A percentile compares a stretch with the other conserved stretches of the same genome.
These are phyloP conservation scores for Sardina pilchardus DNA, from an alignment of 2,113 vertebrate genomes.

Conservation along the genomic window DNA sequence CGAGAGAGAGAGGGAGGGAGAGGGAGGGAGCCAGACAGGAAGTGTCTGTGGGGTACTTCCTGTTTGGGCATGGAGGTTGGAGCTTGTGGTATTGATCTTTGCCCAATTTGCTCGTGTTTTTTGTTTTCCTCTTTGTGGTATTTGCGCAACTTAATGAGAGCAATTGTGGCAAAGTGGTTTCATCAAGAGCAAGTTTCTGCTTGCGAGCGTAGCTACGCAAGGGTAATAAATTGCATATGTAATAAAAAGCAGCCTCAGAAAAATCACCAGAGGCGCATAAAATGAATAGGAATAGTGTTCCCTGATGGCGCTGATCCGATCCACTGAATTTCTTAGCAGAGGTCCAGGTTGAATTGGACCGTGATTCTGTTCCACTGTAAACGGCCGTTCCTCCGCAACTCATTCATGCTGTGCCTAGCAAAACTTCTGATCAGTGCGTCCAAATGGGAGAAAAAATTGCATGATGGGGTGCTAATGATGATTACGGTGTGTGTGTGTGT, in stretches of 20 bases:
- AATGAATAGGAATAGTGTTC: slow-evolving; percentile 4
- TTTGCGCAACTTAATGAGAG: neutral
- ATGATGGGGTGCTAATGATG: neutral
- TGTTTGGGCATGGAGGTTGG: neutral
- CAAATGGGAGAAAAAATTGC: neutral
- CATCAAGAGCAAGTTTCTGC: slow-evolving; percentile 8
- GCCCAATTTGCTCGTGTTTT: neutral
- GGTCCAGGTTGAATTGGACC: neutral
- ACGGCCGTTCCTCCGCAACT: neutral
- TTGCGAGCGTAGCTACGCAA: neutral
- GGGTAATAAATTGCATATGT: neutral
- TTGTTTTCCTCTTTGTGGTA: neutral
- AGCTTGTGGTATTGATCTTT: slow-evolving; percentile 4
- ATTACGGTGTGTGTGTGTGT: neutral
- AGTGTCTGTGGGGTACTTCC: neutral
- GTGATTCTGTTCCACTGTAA: neutral
- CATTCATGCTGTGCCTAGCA: neutral
- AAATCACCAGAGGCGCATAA: neutral
- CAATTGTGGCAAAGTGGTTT: slow-evolving; percentile 17
- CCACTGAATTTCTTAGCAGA: neutral
- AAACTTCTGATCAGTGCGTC: neutral
- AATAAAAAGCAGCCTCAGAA: neutral
- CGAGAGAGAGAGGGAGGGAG: slow-evolving; percentile 35
- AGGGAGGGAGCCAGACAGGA: neutral
- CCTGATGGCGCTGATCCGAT: neutral